phyloP scores from a whole-genome alignment of 2,888 invertebrate species.

The Cotesia congregata region DNA sequence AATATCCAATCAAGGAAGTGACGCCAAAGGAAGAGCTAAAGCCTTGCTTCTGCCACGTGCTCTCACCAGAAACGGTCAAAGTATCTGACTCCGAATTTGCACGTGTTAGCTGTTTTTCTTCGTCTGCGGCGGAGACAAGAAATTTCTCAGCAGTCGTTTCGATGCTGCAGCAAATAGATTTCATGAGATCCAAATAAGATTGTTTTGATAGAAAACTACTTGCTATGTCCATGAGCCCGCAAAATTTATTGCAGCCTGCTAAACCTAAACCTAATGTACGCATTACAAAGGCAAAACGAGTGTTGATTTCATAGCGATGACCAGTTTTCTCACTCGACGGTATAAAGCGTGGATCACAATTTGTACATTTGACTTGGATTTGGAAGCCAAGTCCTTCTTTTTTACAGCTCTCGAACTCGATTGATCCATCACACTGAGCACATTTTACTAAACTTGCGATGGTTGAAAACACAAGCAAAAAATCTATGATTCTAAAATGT shows the following conservation, averaged over 20 bases:
- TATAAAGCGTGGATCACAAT: too few species aligned
- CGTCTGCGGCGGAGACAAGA: slow-evolving; percentile 6
- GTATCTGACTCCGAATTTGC: slow-evolving; percentile 3
- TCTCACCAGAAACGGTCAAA: slow-evolving; percentile 1
- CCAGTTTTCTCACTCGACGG: too few species aligned
- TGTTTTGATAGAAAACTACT: slow-evolving; percentile 49
- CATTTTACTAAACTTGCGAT: slow-evolving; percentile 34
- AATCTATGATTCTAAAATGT: slow-evolving; percentile 38
- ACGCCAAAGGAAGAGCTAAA: slow-evolving; percentile 6
- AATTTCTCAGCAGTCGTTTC: too few species aligned
- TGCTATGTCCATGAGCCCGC: slow-evolving; percentile 44
- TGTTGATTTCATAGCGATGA: too few species aligned
- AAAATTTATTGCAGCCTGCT: slow-evolving; percentile 45
- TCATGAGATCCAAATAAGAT: too few species aligned
- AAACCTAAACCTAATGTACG: slow-evolving; percentile 44
- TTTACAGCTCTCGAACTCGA: slow-evolving; percentile 33
- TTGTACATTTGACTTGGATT: slow-evolving; percentile 39
- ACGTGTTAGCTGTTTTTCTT: slow-evolving; percentile 6
- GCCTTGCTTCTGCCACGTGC: slow-evolving; percentile 6
- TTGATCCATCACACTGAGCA: slow-evolving; percentile 39
- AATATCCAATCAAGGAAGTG: slow-evolving; percentile 6
- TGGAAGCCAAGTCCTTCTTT: slow-evolving; percentile 41
- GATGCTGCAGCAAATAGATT: too few species aligned
- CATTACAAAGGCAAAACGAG: slow-evolving; percentile 41
- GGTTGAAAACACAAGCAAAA: slow-evolving; percentile 33